phyloP scores from a whole-genome alignment of 2,113 vertebrate genomes.

The Thalassarche chlororhynchos region DNA sequence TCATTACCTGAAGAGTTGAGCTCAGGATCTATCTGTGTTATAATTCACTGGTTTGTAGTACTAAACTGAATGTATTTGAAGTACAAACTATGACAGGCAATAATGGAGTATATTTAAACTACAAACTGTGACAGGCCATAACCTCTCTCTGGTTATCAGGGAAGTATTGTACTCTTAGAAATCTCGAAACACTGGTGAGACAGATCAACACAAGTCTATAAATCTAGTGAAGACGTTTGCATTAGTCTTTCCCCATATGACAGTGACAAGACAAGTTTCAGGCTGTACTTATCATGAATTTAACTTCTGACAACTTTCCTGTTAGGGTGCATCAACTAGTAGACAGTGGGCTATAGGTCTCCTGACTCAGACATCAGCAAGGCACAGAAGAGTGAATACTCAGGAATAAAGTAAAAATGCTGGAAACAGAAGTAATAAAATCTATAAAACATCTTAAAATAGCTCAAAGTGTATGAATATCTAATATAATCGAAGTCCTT shows the following conservation, averaged over 20 bases:
- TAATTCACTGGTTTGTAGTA: not conserved
- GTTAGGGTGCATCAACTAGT: not conserved
- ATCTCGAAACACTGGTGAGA: conserved; percentile 1
- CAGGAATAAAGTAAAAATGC: not conserved
- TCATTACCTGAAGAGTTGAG: not conserved
- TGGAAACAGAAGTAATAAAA: not conserved
- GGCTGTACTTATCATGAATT: not conserved
- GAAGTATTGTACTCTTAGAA: not conserved
- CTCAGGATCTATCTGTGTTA: not conserved
- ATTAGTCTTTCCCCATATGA: not conserved
- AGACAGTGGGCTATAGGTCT: not conserved
- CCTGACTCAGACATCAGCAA: not conserved
- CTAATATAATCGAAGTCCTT: not conserved
- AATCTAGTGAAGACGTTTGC: conserved; percentile 2
- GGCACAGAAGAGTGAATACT: not conserved
- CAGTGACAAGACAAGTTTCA: conserved; percentile 15
- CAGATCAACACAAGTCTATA: not conserved
- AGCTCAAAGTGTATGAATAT: not conserved
- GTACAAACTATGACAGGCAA: not conserved
- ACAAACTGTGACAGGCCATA: conserved; percentile 19
- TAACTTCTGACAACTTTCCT: conserved; percentile 37
- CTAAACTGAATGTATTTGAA: not conserved
- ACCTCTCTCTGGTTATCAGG: conserved; percentile 6
- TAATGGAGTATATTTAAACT: conserved; percentile 6
- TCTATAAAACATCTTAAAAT: not conserved